phyloP scores from a whole-genome alignment of 2,888 invertebrate genomes.

The Campopleginae sp. region DNA sequence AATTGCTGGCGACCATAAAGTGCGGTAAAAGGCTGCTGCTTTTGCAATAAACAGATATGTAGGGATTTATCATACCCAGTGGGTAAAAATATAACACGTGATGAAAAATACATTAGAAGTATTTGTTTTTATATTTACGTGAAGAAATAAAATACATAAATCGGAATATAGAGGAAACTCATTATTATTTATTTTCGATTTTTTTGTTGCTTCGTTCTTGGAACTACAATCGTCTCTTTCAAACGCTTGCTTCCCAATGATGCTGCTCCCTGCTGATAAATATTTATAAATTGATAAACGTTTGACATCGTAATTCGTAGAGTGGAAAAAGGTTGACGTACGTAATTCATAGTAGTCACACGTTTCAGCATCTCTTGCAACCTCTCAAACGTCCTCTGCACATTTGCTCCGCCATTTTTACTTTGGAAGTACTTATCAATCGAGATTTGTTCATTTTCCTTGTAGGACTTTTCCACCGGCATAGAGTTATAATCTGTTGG shows the following conservation, averaged over 20 bases:
- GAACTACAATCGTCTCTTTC: constrained; percentile 6
- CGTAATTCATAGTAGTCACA: constrained; percentile 24
- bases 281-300: background rate
- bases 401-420: constrained; percentile 4
- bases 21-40: background rate
- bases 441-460: constrained; percentile 5
- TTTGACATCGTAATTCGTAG: background rate
- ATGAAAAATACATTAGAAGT: background rate
- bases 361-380: constrained; percentile 48
- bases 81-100: background rate
- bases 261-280: constrained; percentile 5
- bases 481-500: background rate
- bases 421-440: background rate
- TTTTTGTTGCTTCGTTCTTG: constrained; percentile 26
- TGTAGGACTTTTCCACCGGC: background rate
- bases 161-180: background rate
- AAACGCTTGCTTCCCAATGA: constrained; percentile 7
- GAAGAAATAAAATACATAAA: constrained; percentile 33
- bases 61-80: background rate
- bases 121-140: constrained; percentile 9
- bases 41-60: background rate
- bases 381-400: constrained; percentile 36
- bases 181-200: constrained; percentile 49
- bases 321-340: background rate
- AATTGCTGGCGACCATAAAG: background rate